phyloP scores from a whole-genome alignment of 2,888 invertebrate genomes.

The Parasteatoda lunata region DNA sequence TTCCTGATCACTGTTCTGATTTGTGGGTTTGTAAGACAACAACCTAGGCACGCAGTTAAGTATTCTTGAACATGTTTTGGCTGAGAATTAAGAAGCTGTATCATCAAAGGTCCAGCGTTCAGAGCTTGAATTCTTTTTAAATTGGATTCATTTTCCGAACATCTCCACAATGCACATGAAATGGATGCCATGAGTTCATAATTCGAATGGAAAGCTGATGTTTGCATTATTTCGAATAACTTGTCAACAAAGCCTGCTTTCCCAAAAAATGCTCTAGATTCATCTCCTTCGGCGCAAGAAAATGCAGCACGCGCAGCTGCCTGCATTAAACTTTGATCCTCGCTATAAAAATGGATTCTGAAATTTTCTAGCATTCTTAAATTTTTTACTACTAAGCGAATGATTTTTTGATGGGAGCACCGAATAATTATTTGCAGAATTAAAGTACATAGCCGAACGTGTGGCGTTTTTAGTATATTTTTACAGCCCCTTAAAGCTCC shows the following conservation, averaged over 20 bases:
- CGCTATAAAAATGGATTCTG: conserved; percentile 39
- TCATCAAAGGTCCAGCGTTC: conserved; percentile 41
- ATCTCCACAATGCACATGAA: conserved; percentile 52
- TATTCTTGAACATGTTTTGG: conserved; percentile 48
- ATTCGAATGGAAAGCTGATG: conserved; percentile 44
- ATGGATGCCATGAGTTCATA: conserved; percentile 38
- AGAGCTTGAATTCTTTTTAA: conserved; percentile 29
- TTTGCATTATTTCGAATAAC: conserved; percentile 50
- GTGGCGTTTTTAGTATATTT: conserved; percentile 48
- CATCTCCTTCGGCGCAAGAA: conserved; percentile 25
- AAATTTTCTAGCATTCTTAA: conserved; percentile 44
- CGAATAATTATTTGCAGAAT: conserved; percentile 30
- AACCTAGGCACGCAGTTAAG: conserved; percentile 42
- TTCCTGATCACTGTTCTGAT: conserved; percentile 41
- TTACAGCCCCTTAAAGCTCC: conserved; percentile 51
- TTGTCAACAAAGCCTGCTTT: conserved; percentile 44
- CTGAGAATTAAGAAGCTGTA: conserved; percentile 41
- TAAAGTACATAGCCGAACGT: conserved; percentile 26
- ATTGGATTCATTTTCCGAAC: conserved; percentile 43
- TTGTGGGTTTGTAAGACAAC: conserved; percentile 41
- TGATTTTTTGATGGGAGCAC: conserved; percentile 18
- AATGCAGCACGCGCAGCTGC: conserved; percentile 49
- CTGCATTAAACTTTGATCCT: conserved; percentile 42
- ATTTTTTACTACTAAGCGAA: conserved; percentile 31
- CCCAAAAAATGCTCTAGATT: conserved; percentile 36